These are phyloP conservation scores for Larimichthys crocea DNA, from an alignment of 2,113 vertebrate genomes.

Conservation along the genomic window DNA sequence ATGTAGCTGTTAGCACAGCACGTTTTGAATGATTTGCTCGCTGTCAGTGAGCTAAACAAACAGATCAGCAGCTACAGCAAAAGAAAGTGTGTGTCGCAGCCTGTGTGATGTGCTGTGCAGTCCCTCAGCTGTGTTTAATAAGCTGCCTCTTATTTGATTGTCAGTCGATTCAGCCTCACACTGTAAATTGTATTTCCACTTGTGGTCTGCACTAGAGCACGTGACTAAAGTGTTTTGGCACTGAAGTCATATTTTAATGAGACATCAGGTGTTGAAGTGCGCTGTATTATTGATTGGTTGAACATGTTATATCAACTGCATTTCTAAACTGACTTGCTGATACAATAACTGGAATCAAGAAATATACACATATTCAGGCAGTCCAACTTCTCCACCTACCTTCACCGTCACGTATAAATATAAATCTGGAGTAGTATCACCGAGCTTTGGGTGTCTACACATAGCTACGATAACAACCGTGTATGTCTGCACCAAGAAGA, in stretches of 20 bases:
- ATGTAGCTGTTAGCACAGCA: too few relatives aligned
- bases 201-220: not conserved
- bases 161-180: not conserved
- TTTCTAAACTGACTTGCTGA: too few relatives aligned
- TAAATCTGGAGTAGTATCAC: too few relatives aligned
- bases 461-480: too few relatives aligned
- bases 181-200: not conserved
- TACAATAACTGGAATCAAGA: too few relatives aligned
- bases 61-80: conserved; percentile 9
- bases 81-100: not conserved
- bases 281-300: not conserved
- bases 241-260: not conserved
- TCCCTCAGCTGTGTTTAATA: not conserved
- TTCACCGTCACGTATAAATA: too few relatives aligned
- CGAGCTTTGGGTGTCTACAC: too few relatives aligned
- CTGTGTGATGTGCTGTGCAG: not conserved
- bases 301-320: not conserved
- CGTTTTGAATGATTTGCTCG: too few relatives aligned
- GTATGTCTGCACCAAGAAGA: too few relatives aligned
- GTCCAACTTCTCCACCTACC: too few relatives aligned
- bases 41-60: conserved; percentile 20
- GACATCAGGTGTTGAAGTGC: not conserved
- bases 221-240: not conserved
- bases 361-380: too few relatives aligned
- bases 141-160: not conserved